Conservation (phyloP, 2,888 invertebrate genomes). For the Chymomyza amoena region DNA sequence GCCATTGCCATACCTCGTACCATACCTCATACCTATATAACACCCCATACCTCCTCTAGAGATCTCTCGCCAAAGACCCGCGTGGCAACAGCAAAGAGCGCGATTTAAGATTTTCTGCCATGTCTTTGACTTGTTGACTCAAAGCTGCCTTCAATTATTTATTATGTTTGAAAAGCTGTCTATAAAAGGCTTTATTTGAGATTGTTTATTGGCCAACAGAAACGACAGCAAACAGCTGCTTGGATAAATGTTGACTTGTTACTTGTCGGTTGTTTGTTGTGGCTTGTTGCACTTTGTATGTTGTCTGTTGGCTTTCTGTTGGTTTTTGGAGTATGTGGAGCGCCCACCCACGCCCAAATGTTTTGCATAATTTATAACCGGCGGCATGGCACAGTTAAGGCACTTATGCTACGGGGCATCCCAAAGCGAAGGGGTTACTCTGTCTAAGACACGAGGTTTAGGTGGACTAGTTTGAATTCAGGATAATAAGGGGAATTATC, state of each 20-base stretch:
- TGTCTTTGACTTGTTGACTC: constrained; percentile 68
- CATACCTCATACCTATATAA: not conserved
- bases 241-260: constrained; percentile 5
- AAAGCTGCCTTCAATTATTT: constrained; percentile 65
- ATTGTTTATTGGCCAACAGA: constrained; percentile 46
- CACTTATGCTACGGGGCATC: not conserved
- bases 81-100: constrained; percentile 45
- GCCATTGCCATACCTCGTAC: not conserved
- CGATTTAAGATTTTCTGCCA: constrained; percentile 28
- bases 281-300: not conserved
- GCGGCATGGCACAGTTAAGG: constrained; percentile 8
- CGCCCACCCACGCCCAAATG: constrained; percentile 49
- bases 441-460: no score
- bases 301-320: constrained; percentile 14
- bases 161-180: constrained; percentile 63
- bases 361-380: constrained; percentile 45
- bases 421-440: not conserved
- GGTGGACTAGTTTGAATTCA: no score
- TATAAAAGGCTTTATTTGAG: constrained; percentile 62
- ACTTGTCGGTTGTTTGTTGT: not conserved
- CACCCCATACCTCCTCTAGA: not conserved
- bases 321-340: constrained; percentile 36
- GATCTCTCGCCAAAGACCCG: not conserved
- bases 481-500: no score
- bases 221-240: constrained; percentile 45